Conservation (phyloP, 2,797 vertebrate genomes). For the Okamejei kenojei region DNA sequence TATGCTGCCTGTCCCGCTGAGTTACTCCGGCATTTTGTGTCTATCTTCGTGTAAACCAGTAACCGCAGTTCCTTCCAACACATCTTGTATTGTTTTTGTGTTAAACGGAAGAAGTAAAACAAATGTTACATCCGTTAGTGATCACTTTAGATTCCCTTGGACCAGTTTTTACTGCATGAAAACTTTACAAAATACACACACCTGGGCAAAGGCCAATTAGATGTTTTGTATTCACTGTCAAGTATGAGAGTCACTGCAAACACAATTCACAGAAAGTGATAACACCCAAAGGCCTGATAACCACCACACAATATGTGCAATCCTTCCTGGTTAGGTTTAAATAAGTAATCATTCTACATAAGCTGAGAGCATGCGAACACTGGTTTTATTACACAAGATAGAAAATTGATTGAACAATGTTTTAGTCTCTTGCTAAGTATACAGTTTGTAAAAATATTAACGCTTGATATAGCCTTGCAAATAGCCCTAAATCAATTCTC, state of each 20-base stretch:
- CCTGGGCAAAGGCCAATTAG: not conserved
- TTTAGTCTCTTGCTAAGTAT: not conserved
- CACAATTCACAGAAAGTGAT: conserved; percentile 14
- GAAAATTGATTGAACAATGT: not conserved
- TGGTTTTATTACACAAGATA: too few relatives aligned
- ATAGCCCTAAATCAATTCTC: not conserved
- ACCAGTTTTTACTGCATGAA: not conserved
- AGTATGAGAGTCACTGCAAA: not conserved
- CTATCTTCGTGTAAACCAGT: too few relatives aligned
- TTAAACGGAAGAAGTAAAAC: not conserved
- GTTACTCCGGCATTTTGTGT: too few relatives aligned
- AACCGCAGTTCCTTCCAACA: too few relatives aligned
- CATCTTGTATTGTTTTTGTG: not conserved
- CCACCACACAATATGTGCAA: not conserved
- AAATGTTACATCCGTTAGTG: not conserved
- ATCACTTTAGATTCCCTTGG: not conserved
- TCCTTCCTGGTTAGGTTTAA: not conserved
- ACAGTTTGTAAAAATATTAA: not conserved
- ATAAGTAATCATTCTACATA: not conserved
- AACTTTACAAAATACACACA: not conserved
- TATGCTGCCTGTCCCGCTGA: too few relatives aligned
- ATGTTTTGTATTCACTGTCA: not conserved
- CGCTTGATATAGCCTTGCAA: not conserved
- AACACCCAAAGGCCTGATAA: conserved; percentile 17
- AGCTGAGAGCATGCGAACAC: not conserved